phyloP scores from a whole-genome alignment of 2,888 invertebrate genomes.

The Minunthozetes semirufus region DNA sequence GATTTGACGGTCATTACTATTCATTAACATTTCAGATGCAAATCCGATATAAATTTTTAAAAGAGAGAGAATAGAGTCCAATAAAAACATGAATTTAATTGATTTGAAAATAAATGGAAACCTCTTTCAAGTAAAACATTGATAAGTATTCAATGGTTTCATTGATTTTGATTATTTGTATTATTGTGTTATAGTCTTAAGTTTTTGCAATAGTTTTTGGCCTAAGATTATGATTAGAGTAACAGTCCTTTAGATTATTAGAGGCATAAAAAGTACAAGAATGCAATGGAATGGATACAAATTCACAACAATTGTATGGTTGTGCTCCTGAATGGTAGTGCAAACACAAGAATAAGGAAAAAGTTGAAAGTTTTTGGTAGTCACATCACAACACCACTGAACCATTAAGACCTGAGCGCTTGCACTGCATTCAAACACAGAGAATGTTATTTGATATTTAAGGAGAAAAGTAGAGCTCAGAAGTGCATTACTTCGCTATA shows the following conservation, averaged over 20 bases:
- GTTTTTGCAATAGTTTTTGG: background rate
- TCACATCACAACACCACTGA: conserved; percentile 3
- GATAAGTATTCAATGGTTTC: too few species aligned
- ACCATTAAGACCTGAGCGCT: conserved; percentile 21
- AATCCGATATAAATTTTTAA: too few species aligned
- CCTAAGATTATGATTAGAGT: too few species aligned
- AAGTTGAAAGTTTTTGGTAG: conserved; percentile 13
- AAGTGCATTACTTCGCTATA: background rate
- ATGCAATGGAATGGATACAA: background rate
- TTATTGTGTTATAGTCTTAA: background rate
- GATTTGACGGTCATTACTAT: too few species aligned
- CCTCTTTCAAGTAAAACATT: too few species aligned
- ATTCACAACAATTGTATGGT: conserved; percentile 25
- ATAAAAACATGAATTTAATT: too few species aligned
- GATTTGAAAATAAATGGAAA: too few species aligned
- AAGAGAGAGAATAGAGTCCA: too few species aligned
- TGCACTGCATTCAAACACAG: background rate
- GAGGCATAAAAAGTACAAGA: background rate
- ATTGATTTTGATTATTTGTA: background rate
- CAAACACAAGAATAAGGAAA: background rate
- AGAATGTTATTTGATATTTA: conserved; percentile 22
- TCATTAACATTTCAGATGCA: too few species aligned
- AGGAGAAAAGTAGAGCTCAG: background rate
- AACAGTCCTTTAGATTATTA: background rate
- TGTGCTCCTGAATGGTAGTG: background rate